These are phyloP conservation scores for Microctonus hyperodae DNA, from an alignment of 2,888 invertebrate genomes.

Conservation along the genomic window DNA sequence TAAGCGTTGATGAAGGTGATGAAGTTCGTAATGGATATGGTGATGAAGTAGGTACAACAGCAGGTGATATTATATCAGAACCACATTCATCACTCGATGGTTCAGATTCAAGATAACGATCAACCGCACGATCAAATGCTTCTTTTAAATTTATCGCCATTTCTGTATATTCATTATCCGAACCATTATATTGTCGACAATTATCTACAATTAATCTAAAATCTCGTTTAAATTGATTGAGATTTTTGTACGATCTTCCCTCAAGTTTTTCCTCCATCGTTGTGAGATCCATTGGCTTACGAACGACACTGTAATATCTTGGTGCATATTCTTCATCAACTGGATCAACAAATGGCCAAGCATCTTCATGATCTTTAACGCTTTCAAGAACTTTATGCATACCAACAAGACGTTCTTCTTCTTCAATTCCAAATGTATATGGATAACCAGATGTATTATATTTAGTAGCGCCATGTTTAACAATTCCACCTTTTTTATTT, in stretches of 20 bases:
- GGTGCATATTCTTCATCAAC: conserved; percentile 94
- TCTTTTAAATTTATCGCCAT: conserved; percentile 86
- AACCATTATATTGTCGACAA: conserved; percentile 90
- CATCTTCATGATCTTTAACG: conserved; percentile 87
- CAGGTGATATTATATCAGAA: conserved; percentile 44
- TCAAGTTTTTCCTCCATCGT: conserved; percentile 89
- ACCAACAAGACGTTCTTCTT: conserved; percentile 86
- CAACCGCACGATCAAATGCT: conserved; percentile 82
- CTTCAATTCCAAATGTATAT: conserved; percentile 62
- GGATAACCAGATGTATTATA: conserved; percentile 54
- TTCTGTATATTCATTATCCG: conserved; percentile 88
- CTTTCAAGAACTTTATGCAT: conserved; percentile 92
- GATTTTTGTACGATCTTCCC: conserved; percentile 79
- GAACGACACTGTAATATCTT: conserved; percentile 72
- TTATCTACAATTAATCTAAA: conserved; percentile 93
- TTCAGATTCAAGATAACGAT: conserved; percentile 82
- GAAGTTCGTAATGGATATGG: conserved; percentile 41
- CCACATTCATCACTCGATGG: conserved; percentile 75
- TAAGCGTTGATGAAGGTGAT: conserved; percentile 45
- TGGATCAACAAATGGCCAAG: conserved; percentile 94
- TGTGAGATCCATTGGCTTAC: conserved; percentile 85
- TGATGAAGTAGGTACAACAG: conserved; percentile 43
- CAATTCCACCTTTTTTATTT: conserved; percentile 50
- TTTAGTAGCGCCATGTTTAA: conserved; percentile 48
- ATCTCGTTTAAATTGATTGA: conserved; percentile 84